A percentile compares a stretch with the other conserved stretches of the same genome.
These are phyloP conservation scores for Antennarius maculatus DNA, from an alignment of 2,797 vertebrate genomes.

Conservation along the genomic window DNA sequence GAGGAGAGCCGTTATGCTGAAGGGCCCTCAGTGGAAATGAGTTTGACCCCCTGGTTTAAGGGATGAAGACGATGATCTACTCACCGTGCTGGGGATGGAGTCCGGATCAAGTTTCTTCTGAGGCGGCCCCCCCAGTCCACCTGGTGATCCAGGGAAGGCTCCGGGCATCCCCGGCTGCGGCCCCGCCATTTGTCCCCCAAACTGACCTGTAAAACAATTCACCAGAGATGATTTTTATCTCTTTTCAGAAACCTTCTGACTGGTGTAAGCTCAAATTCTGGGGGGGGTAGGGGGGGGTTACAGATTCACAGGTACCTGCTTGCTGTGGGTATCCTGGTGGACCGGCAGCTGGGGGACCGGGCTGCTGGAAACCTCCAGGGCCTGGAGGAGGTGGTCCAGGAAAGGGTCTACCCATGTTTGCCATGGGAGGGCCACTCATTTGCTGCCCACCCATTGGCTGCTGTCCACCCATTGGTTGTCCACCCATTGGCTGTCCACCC, in stretches of 20 bases:
- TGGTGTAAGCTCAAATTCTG: background rate
- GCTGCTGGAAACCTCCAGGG: constrained; percentile 80
- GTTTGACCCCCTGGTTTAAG: background rate
- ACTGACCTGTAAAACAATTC: constrained; percentile 75
- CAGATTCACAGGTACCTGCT: constrained; percentile 64
- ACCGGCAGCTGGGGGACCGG: constrained; percentile 72
- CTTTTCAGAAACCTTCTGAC: too few species aligned
- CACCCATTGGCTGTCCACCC: constrained; percentile 70
- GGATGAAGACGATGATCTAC: constrained; percentile 43
- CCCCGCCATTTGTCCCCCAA: constrained; percentile 86
- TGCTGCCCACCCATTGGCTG: constrained; percentile 61
- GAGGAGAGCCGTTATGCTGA: too few species aligned
- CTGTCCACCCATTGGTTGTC: constrained; percentile 64
- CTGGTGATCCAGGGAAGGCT: constrained; percentile 74
- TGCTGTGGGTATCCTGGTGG: constrained; percentile 78
- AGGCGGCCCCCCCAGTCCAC: constrained; percentile 70
- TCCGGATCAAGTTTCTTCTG: constrained; percentile 94
- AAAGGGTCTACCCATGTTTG: constrained; percentile 75
- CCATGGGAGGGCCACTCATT: constrained; percentile 73
- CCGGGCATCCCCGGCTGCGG: constrained; percentile 84
- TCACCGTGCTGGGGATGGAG: constrained; percentile 93
- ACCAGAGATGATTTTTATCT: too few species aligned
- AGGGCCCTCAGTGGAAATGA: constrained; percentile 7
- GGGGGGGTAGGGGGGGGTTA: background rate
- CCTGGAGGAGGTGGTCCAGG: constrained; percentile 76